Percentiles rank a stretch among this genome's conserved stretches.
Conservation (phyloP, 2,888 invertebrate genomes). For the Dryomyza anilis region DNA sequence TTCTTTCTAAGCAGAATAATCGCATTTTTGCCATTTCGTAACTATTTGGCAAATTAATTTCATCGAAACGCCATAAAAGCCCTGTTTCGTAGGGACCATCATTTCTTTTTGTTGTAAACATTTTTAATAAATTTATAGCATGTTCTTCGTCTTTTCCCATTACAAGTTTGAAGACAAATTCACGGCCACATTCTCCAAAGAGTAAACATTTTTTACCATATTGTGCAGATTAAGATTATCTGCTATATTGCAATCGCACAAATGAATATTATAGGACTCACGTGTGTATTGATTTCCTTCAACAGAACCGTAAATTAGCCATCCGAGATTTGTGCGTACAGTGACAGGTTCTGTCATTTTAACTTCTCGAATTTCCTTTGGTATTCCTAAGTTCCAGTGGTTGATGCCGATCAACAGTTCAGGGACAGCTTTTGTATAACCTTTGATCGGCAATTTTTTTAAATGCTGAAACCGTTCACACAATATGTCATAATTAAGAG, state of each 20-base stretch:
- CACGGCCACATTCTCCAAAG: neutral
- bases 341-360: conserved; percentile 15
- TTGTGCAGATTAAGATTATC: neutral
- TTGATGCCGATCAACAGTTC: conserved; percentile 20
- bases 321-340: conserved; percentile 9
- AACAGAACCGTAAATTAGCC: conserved; percentile 20
- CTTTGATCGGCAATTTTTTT: conserved; percentile 14
- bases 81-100: conserved; percentile 3
- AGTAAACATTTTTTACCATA: neutral
- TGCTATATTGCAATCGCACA: neutral
- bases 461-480: conserved; percentile 1
- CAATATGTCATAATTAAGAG: conserved; percentile 4
- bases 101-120: neutral
- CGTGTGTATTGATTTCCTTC: neutral
- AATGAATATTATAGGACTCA: conserved; percentile 9
- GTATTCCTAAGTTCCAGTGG: conserved; percentile 18
- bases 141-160: neutral
- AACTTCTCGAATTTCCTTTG: conserved; percentile 6
- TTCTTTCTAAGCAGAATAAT: neutral
- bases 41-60: conserved; percentile 9
- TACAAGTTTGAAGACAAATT: neutral
- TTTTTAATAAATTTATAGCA: neutral
- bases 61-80: conserved; percentile 12
- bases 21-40: conserved; percentile 3
- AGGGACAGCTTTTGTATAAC: conserved; percentile 20